Evolutionary conservation across 2,888 invertebrate species (phyloP).

Genomic region (Lutraria lutraria): DNA sequence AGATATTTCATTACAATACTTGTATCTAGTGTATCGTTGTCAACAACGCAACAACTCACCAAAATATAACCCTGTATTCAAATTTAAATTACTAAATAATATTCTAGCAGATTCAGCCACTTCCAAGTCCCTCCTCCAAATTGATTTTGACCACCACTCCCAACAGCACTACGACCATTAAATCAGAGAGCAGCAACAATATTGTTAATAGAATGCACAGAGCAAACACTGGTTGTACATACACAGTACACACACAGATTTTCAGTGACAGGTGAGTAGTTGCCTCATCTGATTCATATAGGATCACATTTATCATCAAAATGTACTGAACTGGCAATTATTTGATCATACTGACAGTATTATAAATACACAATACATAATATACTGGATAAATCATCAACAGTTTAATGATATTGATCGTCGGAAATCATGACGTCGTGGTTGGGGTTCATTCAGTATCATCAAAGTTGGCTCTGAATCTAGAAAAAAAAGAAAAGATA

Average conservation of each 20-base stretch:
- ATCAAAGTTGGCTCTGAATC: slow-evolving; percentile 37
- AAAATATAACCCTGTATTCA: background rate
- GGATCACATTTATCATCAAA: background rate
- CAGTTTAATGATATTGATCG: slow-evolving; percentile 8
- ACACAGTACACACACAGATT: background rate
- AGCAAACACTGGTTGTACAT: background rate
- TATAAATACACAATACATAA: background rate
- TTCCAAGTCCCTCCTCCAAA: background rate
- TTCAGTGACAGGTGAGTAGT: background rate
- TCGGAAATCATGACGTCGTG: slow-evolving; percentile 1
- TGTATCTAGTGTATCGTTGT: background rate
- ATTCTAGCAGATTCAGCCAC: background rate
- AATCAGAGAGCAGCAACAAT: background rate
- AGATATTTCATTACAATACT: background rate
- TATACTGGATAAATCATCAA: background rate
- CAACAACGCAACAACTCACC: background rate
- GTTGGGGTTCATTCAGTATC: slow-evolving; percentile 37
- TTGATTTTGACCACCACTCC: background rate
- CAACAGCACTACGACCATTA: background rate
- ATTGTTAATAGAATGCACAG: background rate
- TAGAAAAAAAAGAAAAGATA: background rate
- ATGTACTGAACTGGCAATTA: slow-evolving; percentile 1
- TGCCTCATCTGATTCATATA: background rate
- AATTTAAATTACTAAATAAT: background rate
- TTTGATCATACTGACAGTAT: background rate